A percentile compares a stretch with the other conserved stretches of the same genome.
phyloP scores from a whole-genome alignment of 2,888 invertebrate species.

The Machimus rusticus region DNA sequence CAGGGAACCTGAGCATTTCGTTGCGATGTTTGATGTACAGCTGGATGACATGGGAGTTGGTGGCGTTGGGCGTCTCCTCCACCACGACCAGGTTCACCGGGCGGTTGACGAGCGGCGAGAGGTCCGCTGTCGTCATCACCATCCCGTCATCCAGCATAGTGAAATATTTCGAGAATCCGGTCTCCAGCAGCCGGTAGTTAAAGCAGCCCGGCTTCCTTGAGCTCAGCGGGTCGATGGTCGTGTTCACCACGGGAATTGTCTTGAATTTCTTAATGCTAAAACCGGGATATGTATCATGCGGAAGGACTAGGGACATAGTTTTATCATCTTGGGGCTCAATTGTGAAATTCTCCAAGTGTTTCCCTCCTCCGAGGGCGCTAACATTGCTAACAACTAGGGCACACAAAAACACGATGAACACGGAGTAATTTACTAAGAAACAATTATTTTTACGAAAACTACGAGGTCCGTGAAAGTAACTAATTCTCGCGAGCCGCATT shows the following conservation, averaged over 20 bases:
- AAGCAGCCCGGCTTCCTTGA: constrained; percentile 36
- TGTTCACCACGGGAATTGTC: constrained; percentile 55
- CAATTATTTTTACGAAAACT: neutral
- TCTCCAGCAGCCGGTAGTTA: constrained; percentile 75
- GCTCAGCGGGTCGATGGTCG: neutral
- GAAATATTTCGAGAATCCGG: constrained; percentile 84
- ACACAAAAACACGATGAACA: constrained; percentile 40
- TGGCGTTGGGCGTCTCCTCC: constrained; percentile 81
- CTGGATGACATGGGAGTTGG: constrained; percentile 80
- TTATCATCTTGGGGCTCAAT: constrained; percentile 24
- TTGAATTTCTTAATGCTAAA: constrained; percentile 84
- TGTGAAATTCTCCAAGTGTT: constrained; percentile 21
- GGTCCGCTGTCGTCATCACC: constrained; percentile 89
- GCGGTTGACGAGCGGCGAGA: constrained; percentile 80
- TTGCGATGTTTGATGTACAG: constrained; percentile 83
- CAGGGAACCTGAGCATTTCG: constrained; percentile 81
- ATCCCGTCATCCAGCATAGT: constrained; percentile 87
- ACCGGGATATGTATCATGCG: constrained; percentile 89
- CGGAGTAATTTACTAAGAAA: neutral
- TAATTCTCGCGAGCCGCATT: constrained; percentile 41
- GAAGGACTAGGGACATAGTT: constrained; percentile 68
- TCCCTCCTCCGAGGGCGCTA: constrained; percentile 36
- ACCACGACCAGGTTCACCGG: constrained; percentile 83
- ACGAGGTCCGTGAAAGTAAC: neutral
- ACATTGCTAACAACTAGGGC: constrained; percentile 36